These are phyloP conservation scores for Chydorus sphaericus DNA, from an alignment of 2,888 invertebrate genomes.

Conservation along the genomic window DNA sequence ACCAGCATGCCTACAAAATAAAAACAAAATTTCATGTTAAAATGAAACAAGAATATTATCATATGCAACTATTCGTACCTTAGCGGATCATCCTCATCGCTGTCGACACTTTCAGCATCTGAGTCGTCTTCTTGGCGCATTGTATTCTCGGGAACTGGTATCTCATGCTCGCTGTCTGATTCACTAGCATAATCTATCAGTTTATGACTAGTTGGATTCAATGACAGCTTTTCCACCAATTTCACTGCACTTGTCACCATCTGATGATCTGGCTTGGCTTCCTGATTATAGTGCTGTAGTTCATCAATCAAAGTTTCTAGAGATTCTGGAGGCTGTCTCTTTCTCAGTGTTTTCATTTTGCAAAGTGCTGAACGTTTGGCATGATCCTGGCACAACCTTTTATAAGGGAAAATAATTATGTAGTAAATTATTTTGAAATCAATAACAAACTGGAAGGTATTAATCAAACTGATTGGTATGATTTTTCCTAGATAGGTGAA, in stretches of 20 bases:
- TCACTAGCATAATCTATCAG: slow-evolving; percentile 13
- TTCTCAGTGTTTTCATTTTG: slow-evolving; percentile 43
- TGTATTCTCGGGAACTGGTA: slow-evolving; percentile 43
- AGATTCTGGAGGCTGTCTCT: slow-evolving; percentile 45
- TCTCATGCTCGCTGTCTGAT: slow-evolving; percentile 51
- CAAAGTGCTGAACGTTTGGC: slow-evolving; percentile 46
- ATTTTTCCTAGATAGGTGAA: neutral
- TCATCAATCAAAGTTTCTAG: slow-evolving; percentile 49
- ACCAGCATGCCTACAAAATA: slow-evolving; percentile 56
- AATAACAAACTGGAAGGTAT: slow-evolving; percentile 11
- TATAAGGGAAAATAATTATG: neutral
- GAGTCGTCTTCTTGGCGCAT: slow-evolving; percentile 50
- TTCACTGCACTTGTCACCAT: neutral
- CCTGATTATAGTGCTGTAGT: slow-evolving; percentile 44
- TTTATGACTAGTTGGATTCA: slow-evolving; percentile 12
- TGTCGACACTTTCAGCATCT: slow-evolving; percentile 62
- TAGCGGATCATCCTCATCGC: slow-evolving; percentile 55
- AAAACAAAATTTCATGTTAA: slow-evolving; percentile 23
- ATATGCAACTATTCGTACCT: slow-evolving; percentile 39
- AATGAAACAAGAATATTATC: neutral
- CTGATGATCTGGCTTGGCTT: slow-evolving; percentile 13
- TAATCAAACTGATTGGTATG: neutral
- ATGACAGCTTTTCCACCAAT: slow-evolving; percentile 15
- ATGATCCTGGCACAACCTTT: slow-evolving; percentile 52
- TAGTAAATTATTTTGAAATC: no score